Evolutionary conservation across 92 coral and sea anemone species (phyloP).

Genomic region (Muricea muricata): DNA sequence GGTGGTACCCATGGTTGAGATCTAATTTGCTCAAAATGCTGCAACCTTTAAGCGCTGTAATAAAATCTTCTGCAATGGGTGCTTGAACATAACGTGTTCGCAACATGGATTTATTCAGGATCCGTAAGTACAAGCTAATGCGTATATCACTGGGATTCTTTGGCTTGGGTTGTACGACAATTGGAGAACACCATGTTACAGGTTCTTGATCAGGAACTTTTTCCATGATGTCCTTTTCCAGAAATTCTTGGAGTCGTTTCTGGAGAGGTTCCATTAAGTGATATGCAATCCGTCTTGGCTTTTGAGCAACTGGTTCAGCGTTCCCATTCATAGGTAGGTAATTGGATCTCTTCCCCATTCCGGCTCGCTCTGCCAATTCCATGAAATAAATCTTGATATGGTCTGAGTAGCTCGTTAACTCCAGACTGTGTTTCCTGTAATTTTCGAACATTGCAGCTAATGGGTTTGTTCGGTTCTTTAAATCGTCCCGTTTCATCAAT

Average conservation of each 20-base stretch:
- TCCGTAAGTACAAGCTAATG: slow-evolving; percentile 39
- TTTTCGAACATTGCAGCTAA: neutral
- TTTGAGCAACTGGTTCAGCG: slow-evolving; percentile 58
- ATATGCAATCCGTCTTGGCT: slow-evolving; percentile 57
- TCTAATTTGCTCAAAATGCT: slow-evolving; percentile 22
- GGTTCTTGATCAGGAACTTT: slow-evolving; percentile 41
- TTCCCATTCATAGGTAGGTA: slow-evolving; percentile 52
- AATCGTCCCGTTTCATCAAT: slow-evolving; percentile 57
- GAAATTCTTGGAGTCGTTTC: slow-evolving; percentile 52
- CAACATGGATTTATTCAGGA: slow-evolving; percentile 60
- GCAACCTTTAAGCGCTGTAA: neutral
- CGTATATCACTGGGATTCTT: slow-evolving; percentile 50
- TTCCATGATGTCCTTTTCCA: slow-evolving; percentile 36
- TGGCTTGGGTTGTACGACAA: slow-evolving; percentile 50
- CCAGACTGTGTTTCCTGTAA: neutral
- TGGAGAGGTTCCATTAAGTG: slow-evolving; percentile 64
- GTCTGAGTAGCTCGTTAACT: neutral
- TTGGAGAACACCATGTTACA: slow-evolving; percentile 45
- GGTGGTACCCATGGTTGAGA: slow-evolving; percentile 29
- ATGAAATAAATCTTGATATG: neutral
- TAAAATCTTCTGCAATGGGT: slow-evolving; percentile 37
- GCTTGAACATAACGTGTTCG: slow-evolving; percentile 66
- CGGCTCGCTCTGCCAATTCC: slow-evolving; percentile 55
- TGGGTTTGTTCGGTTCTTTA: slow-evolving; percentile 3
- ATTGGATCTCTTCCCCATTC: slow-evolving; percentile 51